Base-by-base conservation (phyloP, 1,140 invertebrate species). In the Drosophila dunni region DNA sequence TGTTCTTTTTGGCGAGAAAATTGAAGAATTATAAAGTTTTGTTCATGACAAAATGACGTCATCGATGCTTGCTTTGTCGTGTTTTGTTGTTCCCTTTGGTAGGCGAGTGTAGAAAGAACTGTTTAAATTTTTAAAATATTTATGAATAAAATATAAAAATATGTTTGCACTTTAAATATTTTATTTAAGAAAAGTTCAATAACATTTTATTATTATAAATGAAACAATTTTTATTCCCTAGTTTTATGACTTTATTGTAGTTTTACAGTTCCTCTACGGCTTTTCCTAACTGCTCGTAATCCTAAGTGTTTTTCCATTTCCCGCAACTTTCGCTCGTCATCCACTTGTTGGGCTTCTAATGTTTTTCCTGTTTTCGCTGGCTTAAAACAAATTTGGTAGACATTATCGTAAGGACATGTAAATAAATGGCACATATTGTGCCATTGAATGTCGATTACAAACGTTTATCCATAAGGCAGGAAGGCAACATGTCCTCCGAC, bases 401-500 rank as follows among this genome's bases (percentile, higher is more conserved):
- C 63, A 64, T 45, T 69, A 84, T 69, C 63, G 70, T 24, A 40
- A 48, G 71, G 70, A 81, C 64, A 83, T 68, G 81, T 79, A 71
- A 83, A 88, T 88, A 88, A 88, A 65, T 71, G 79, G 63, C 83
- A 75, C 76, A 82, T 82, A 79, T 77, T 88, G 72, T 76, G 58
- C 72, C 71, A 83, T 88, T 78, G 69, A 89, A 83, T 88, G 79
- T 67, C 73, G 79, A 88, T 89, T 78, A 83, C 76, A 79, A 65
- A 83, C 65, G 72, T 78, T 83, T 76, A 72, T 71, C 65, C 63
- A 65, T 58, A 72, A 65, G 50, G 51, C 66, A 75, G 44, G 3
- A 17, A 51, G 9, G 29, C 50, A 46, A 15, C 57, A 20, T 68
- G 48, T 53, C 36, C 61, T 53, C 6, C 33, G 17, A n/a, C 7